Conservation (phyloP, 2,113 vertebrate species). For the Aix galericulata region DNA sequence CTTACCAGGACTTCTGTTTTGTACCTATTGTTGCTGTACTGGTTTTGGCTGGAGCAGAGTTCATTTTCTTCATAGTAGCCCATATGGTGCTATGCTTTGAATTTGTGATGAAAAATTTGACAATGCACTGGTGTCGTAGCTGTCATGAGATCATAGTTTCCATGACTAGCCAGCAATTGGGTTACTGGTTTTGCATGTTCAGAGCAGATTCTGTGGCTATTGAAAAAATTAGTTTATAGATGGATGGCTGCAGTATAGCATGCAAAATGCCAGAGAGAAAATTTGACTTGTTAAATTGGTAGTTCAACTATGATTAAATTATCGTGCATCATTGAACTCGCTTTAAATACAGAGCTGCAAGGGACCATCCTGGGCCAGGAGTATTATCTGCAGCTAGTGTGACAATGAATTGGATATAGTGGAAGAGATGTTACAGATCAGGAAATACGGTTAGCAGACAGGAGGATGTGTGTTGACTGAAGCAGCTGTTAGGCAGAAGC, state of each 20-base stretch:
- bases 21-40: background rate
- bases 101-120: background rate
- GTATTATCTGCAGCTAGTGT: background rate
- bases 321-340: background rate
- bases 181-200: background rate
- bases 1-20: background rate
- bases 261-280: background rate
- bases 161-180: background rate
- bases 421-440: background rate
- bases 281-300: background rate
- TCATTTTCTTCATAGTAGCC: background rate
- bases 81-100: background rate
- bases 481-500: background rate
- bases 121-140: too few relatives aligned
- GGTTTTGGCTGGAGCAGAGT: background rate
- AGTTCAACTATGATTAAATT: background rate
- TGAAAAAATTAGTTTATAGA: background rate
- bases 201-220: background rate
- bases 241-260: background rate
- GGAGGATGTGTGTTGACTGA: background rate
- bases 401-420: background rate
- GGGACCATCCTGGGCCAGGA: background rate
- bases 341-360: background rate
- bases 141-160: background rate
- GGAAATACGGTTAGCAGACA: background rate